Base-by-base conservation (phyloP, 2,113 vertebrate species). In the Phoenicopterus ruber region DNA sequence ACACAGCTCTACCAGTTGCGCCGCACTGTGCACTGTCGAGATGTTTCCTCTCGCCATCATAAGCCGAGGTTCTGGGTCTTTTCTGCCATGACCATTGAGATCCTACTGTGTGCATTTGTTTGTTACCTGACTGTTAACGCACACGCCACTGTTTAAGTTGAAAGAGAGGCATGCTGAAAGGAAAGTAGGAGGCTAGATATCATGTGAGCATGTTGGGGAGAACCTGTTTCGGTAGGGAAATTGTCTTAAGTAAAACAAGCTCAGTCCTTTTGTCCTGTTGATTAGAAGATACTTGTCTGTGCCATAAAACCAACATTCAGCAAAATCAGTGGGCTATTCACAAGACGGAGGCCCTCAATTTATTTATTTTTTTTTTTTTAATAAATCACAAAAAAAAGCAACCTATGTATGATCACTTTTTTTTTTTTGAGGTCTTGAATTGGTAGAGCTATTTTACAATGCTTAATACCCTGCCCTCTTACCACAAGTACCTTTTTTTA, bases 1-100 rank as follows among this genome's bases (percentile, higher is more conserved):
- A 47, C 0, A 0, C 70, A 59, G 82, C 38, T 36, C 57, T 9
- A 5, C 1, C 34, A 46, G 47, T 0, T 38, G 36, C 0, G 3
- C 13, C 2, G 1, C 40, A n/a, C 38, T 34, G 52, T 13, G 93
- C 55, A 13, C 46, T 32, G 17, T 9, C 31, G 58, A 76, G 49
- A 47, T 32, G 34, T 16, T 82, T 22, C 38, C 47, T 67, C 34
- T 28, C 19, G 3, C 26, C 6, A 6, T 14, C 63, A 16, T 19
- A 55, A 73, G 52, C 10, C 15, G 9, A 11, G 1, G 19, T 12
- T 49, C 50, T 90, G 54, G 8, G 13, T 31, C 3, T 0, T 55
- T 82, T 63, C 82, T 81, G 50, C 28, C 11, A 7, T 3, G 31
- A 40, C 46, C 7, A 4, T 29, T 85, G 57, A 80, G 49, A 83